Percentiles rank a stretch among this genome's conserved stretches.
These are phyloP conservation scores for Cephalotes varians DNA, from an alignment of 2,888 invertebrate species.

Conservation along the genomic window DNA sequence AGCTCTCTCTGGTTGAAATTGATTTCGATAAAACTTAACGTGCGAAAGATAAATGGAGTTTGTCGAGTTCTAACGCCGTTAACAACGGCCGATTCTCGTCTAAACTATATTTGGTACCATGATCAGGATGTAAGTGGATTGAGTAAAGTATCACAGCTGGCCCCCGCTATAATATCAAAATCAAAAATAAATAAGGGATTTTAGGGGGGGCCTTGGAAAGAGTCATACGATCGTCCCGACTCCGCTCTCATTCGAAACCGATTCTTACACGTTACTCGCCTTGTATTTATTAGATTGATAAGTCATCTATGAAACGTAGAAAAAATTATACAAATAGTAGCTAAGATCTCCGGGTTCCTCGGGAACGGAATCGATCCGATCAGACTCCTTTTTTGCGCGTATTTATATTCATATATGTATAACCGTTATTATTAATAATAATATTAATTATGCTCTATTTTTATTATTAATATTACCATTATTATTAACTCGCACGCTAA, in stretches of 20 bases:
- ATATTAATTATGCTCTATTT: conserved; percentile 67
- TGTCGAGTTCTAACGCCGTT: conserved; percentile 47
- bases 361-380: conserved; percentile 74
- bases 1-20: conserved; percentile 2
- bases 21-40: conserved; percentile 23
- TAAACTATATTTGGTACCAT: conserved; percentile 75
- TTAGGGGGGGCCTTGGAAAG: conserved; percentile 76
- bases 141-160: conserved; percentile 84
- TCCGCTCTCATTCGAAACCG: conserved; percentile 57
- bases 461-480: conserved; percentile 71
- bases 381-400: conserved; percentile 79
- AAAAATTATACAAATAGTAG: conserved; percentile 82
- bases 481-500: conserved; percentile 72
- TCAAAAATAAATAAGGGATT: conserved; percentile 76
- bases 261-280: conserved; percentile 59
- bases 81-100: conserved; percentile 64
- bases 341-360: conserved; percentile 60
- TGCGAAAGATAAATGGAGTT: conserved; percentile 64
- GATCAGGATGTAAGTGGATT: conserved; percentile 73
- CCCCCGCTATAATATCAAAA: conserved; percentile 79
- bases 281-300: conserved; percentile 59
- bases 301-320: conserved; percentile 80
- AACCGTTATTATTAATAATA: conserved; percentile 72
- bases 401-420: conserved; percentile 66
- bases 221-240: conserved; percentile 73